Conservation (phyloP, 2,113 vertebrate genomes). For the Erpornis zantholeuca region DNA sequence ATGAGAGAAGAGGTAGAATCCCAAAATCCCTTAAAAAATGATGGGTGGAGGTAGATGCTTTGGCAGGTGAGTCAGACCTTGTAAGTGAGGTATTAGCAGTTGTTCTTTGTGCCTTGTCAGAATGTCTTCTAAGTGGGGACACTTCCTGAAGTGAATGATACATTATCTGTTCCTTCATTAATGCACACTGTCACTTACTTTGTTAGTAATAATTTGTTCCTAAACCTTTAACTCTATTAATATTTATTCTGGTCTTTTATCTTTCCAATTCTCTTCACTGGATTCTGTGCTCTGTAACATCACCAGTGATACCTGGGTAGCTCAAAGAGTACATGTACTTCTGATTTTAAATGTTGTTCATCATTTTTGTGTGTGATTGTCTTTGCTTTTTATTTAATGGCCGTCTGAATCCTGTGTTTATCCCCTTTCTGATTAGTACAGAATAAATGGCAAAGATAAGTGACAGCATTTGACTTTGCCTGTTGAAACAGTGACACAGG, state of each 20-base stretch:
- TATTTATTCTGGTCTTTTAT: neutral
- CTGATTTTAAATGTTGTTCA: neutral
- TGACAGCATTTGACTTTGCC: conserved; percentile 23
- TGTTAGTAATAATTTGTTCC: neutral
- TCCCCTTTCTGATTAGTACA: neutral
- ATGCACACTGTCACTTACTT: neutral
- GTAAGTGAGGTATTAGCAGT: neutral
- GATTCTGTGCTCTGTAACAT: neutral
- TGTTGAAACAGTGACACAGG: neutral
- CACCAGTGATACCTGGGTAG: neutral
- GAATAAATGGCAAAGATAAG: neutral
- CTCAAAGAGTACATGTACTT: neutral
- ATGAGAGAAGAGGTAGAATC: neutral
- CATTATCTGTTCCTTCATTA: neutral
- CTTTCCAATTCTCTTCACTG: neutral
- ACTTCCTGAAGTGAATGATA: neutral
- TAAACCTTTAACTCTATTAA: neutral
- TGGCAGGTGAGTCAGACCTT: neutral
- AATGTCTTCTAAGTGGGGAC: neutral
- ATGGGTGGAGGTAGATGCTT: neutral
- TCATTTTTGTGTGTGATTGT: neutral
- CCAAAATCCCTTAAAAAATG: neutral
- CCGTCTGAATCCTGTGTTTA: neutral
- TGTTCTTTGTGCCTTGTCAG: neutral
- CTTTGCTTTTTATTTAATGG: neutral